A percentile compares a stretch with the other conserved stretches of the same genome.
Conservation (phyloP, 2,888 invertebrate species). For the Chrysolina oricalcia region DNA sequence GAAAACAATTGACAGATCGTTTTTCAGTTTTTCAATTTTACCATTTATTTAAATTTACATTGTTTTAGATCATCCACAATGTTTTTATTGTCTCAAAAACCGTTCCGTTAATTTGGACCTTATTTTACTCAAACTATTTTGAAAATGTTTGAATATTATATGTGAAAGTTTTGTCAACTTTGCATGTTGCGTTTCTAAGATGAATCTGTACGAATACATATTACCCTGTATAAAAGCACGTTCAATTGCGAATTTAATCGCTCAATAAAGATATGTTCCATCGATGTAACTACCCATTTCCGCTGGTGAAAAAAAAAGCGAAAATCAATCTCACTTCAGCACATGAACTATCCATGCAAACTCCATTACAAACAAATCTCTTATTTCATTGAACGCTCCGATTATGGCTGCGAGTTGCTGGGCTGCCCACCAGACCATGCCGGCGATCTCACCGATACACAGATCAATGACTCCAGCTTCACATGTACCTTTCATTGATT, state of each 20-base stretch:
- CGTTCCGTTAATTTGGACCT: too few relatives aligned
- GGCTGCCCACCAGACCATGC: conserved; percentile 65
- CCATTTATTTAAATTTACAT: too few relatives aligned
- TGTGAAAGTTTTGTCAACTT: too few relatives aligned
- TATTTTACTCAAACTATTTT: too few relatives aligned
- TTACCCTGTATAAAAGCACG: neutral
- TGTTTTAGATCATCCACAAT: too few relatives aligned
- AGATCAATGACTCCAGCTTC: conserved; percentile 56
- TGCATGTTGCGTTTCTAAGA: too few relatives aligned
- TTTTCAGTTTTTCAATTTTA: too few relatives aligned
- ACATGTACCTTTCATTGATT: conserved; percentile 39
- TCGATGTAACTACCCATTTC: neutral
- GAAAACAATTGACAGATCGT: too few relatives aligned
- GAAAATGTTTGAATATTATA: too few relatives aligned
- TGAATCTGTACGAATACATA: neutral
- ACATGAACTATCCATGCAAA: conserved; percentile 43
- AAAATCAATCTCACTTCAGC: neutral
- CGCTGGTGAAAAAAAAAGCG: neutral
- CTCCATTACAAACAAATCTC: conserved; percentile 63
- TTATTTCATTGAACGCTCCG: conserved; percentile 69
- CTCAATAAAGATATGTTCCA: neutral
- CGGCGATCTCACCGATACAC: conserved; percentile 45
- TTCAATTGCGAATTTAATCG: neutral
- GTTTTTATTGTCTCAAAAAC: too few relatives aligned
- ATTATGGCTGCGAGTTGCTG: conserved; percentile 67